Evolutionary conservation across 2,113 vertebrate species (phyloP).

Genomic region (Pan paniscus): DNA sequence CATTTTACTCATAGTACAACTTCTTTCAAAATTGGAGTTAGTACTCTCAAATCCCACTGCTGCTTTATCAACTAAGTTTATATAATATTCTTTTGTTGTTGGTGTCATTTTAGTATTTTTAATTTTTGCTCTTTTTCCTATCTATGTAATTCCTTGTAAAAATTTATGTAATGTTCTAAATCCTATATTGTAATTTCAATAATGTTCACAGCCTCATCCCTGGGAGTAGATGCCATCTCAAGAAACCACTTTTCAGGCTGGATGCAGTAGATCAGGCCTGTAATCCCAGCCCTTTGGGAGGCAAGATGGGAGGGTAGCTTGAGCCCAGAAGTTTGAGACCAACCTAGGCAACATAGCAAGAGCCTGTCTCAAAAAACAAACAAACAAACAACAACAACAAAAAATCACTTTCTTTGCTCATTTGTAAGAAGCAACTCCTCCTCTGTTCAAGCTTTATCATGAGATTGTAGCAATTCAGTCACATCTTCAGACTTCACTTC

Average conservation of each 20-base stretch:
- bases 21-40: neutral
- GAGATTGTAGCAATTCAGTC: neutral
- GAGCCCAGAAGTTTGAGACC: no score
- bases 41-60: neutral
- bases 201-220: neutral
- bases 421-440: neutral
- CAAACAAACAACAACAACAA: no score
- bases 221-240: neutral
- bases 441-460: neutral
- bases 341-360: no score
- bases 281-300: no score
- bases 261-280: no score
- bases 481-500: neutral
- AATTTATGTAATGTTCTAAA: no score
- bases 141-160: no score
- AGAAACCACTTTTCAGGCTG: neutral
- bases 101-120: no score
- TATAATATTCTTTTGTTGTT: neutral
- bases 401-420: neutral
- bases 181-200: neutral
- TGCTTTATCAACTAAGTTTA: neutral
- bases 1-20: neutral
- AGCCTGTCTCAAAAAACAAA: no score
- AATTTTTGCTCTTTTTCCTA: no score
- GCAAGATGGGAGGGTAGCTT: no score